These are phyloP conservation scores for Xestia xanthographa DNA, from an alignment of 2,888 invertebrate species.

Conservation along the genomic window DNA sequence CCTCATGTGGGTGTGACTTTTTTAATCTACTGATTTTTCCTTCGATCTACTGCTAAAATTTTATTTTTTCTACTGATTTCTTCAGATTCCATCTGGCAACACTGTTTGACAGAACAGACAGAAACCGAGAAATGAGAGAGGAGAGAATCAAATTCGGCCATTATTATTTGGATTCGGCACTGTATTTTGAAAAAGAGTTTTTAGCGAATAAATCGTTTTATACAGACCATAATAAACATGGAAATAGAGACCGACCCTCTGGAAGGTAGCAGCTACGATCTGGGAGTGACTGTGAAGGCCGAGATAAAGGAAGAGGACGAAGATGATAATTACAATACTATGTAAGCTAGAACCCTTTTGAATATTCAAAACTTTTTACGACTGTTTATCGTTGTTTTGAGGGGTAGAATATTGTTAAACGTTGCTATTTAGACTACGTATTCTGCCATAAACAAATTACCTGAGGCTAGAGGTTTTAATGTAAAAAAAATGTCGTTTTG, in stretches of 20 bases:
- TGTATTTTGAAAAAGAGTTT: background rate
- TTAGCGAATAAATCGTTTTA: background rate
- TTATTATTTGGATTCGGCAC: background rate
- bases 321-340: constrained; percentile 66
- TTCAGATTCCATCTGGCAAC: too few species aligned
- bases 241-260: constrained; percentile 67
- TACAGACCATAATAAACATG: constrained; percentile 15
- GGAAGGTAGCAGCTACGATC: constrained; percentile 69
- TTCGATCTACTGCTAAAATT: too few species aligned
- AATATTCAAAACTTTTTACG: background rate
- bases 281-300: constrained; percentile 60
- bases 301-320: constrained; percentile 69
- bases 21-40: too few species aligned
- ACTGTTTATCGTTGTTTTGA: background rate
- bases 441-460: background rate
- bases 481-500: background rate
- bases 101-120: background rate
- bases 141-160: too few species aligned
- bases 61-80: too few species aligned
- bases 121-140: background rate
- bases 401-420: background rate
- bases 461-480: background rate
- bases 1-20: too few species aligned
- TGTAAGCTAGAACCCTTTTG: constrained; percentile 51
- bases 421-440: background rate